Conservation (phyloP, 2,888 invertebrate genomes). For the Calliscelio sp. region DNA sequence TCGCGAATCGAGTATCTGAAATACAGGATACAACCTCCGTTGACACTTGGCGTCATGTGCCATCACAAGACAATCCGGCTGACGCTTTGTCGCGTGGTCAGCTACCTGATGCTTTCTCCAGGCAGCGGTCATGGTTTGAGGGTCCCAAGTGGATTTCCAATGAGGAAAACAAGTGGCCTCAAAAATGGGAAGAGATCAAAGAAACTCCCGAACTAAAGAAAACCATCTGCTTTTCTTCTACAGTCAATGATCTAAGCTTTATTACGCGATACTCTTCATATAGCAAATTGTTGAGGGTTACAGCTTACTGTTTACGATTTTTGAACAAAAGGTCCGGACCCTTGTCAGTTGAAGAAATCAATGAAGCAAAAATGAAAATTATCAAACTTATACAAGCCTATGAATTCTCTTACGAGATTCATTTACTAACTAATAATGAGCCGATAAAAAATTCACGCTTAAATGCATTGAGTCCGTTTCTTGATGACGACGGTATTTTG, state of each 20-base stretch:
- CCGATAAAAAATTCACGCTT: too few relatives aligned
- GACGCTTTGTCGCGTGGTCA: background rate
- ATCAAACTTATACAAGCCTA: background rate
- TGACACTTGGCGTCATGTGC: background rate
- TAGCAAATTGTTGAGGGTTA: background rate
- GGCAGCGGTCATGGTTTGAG: background rate
- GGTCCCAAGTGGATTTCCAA: background rate
- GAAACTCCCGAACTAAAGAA: background rate
- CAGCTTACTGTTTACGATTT: background rate
- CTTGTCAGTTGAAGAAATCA: too few relatives aligned
- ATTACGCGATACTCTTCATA: too few relatives aligned
- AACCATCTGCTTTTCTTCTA: too few relatives aligned
- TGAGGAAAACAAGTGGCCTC: too few relatives aligned
- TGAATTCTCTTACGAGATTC: too few relatives aligned
- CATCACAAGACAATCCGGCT: constrained; percentile 2
- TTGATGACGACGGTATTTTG: constrained; percentile 15
- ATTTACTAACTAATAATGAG: too few relatives aligned
- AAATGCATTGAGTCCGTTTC: too few relatives aligned
- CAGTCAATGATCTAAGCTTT: too few relatives aligned
- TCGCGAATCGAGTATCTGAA: background rate
- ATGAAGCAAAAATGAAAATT: background rate
- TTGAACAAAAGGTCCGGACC: too few relatives aligned
- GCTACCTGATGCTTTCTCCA: background rate
- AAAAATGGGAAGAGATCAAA: too few relatives aligned
- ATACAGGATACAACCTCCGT: background rate